Base-by-base conservation (phyloP, 2,888 invertebrate species). In the Mimas tiliae region DNA sequence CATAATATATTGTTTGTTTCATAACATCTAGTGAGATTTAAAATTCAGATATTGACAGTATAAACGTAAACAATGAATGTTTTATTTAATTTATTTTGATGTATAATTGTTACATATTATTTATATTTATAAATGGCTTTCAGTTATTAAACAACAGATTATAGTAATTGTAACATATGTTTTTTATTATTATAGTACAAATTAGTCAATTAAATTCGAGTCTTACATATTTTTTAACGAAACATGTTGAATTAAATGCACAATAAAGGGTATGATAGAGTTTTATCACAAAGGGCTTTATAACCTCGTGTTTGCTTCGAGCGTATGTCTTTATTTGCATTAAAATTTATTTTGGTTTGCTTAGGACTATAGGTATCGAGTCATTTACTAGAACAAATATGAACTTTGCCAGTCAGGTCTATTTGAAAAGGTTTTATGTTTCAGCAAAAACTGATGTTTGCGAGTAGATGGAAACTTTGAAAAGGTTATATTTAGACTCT, bases 311-410 rank as follows among this genome's bases (percentile, higher is more conserved):
- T 45, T 64, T 52, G 45, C 9, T 52, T 42, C 42, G 42, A 64
- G 45, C 21, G 42, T 42, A 65, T 45, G 65, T 45, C 65, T 55
- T 47, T 65, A 55, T 70, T 66, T 64, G 67, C 63, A 70, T 38
- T 38, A 68, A 72, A 53, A 64, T 69, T 42, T 55, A 64, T 51
- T 66, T 58, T 33, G 71, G 68, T 74, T 74, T 74, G 64, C 67
- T 74, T 68, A 64, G 74, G 74, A 71, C 68, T 16, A 9, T 67
- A 65, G 63, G 58, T 66, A 68, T 64, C 63, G 55, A 51, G 51
- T 63, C 50, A 65, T 66, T 58, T 58, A 38, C 55, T 38, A 66
- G 51, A 66, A 64, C 47, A 66, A 67, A 63, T 64, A 63, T 58
- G 48, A 65, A 66, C 53, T 69, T 68, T 67, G 62, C 27, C n/a